A percentile compares a stretch with the other conserved stretches of the same genome.
Evolutionary conservation across 2,888 invertebrate genomes (phyloP).

Genomic region (Neelides folsomi): DNA sequence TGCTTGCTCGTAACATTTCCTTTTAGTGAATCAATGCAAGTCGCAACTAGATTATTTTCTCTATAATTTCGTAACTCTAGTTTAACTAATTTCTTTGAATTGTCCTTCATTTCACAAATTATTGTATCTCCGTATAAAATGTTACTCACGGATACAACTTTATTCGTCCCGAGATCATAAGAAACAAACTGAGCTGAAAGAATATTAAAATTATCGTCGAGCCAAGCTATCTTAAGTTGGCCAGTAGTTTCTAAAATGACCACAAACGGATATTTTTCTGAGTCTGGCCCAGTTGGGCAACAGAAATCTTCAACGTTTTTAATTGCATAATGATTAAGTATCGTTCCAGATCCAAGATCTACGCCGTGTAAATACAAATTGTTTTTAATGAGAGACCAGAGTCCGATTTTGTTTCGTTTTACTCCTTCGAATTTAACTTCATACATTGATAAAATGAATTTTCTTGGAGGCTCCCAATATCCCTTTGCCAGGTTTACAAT

Average conservation of each 20-base stretch:
- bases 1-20: slow-evolving; percentile 6
- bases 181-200: slow-evolving; percentile 7
- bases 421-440: neutral
- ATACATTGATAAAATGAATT: slow-evolving; percentile 16
- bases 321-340: slow-evolving; percentile 18
- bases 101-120: slow-evolving; percentile 10
- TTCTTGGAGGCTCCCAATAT: slow-evolving; percentile 24
- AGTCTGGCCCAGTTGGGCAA: slow-evolving; percentile 12
- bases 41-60: slow-evolving; percentile 12
- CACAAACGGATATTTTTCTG: slow-evolving; percentile 11
- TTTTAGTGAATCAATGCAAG: slow-evolving; percentile 17
- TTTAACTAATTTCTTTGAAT: neutral
- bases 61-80: neutral
- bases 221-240: slow-evolving; percentile 22
- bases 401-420: slow-evolving; percentile 7
- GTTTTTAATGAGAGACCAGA: slow-evolving; percentile 23
- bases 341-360: slow-evolving; percentile 18
- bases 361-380: slow-evolving; percentile 22
- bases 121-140: slow-evolving; percentile 21
- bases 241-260: slow-evolving; percentile 15
- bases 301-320: slow-evolving; percentile 24
- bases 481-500: slow-evolving; percentile 21
- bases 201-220: slow-evolving; percentile 19
- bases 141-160: slow-evolving; percentile 9
- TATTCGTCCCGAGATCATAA: slow-evolving; percentile 10